These are phyloP conservation scores for Glyphotaelius pellucidus DNA, from an alignment of 2,888 invertebrate species.

Conservation along the genomic window DNA sequence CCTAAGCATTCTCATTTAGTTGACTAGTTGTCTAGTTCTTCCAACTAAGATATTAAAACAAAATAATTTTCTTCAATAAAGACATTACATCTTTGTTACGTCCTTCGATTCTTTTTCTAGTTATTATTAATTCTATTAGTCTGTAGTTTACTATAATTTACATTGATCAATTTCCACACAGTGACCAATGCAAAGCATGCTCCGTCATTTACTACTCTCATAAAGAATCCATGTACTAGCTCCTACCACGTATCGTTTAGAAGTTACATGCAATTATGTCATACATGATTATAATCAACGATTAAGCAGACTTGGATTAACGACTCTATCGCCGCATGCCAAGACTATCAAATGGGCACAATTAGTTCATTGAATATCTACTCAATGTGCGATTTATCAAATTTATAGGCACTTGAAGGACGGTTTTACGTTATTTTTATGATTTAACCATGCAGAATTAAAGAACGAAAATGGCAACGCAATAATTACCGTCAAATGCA, in stretches of 20 bases:
- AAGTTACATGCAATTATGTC: conserved; percentile 19
- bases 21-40: too few species aligned
- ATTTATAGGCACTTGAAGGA: neutral
- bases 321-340: neutral
- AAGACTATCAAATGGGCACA: neutral
- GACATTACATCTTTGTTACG: too few species aligned
- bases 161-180: neutral
- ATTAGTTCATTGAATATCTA: neutral
- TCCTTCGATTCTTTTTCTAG: too few species aligned
- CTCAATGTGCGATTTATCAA: neutral
- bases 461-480: neutral
- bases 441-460: neutral
- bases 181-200: neutral
- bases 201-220: neutral
- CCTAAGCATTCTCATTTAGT: too few species aligned
- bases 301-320: neutral
- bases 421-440: neutral
- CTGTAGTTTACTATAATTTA: too few species aligned
- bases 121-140: too few species aligned
- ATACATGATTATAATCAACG: neutral
- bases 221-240: neutral
- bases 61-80: too few species aligned
- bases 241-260: neutral
- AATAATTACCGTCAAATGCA: neutral
- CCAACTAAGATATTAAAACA: too few species aligned